Evolutionary conservation across 1,140 invertebrate genomes (phyloP).

Genomic region (Pseudomyrmex dendroicus): DNA sequence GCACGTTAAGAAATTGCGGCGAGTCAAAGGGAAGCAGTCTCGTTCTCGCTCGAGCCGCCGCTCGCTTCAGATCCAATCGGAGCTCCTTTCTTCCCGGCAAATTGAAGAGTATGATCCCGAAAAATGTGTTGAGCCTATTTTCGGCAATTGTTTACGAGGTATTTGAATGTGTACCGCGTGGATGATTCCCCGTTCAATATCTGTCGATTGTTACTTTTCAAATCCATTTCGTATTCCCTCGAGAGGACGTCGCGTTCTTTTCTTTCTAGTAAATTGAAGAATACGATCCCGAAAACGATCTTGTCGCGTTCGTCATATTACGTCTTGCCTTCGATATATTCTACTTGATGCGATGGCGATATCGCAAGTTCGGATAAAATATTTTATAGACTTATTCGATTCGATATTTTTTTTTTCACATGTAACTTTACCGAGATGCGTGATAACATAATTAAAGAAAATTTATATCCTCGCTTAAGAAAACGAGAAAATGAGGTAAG

Average conservation of each 20-base stretch:
- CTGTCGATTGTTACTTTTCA: conserved; percentile 36
- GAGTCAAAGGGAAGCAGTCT: conserved; percentile 61
- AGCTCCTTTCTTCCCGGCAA: conserved; percentile 30
- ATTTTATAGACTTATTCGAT: no score
- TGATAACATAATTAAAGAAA: background rate
- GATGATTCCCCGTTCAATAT: background rate
- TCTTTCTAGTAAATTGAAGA: conserved; percentile 46
- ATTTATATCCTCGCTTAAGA: background rate
- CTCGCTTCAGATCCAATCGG: conserved; percentile 44
- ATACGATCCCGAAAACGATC: background rate
- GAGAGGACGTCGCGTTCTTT: conserved; percentile 21
- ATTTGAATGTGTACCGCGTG: background rate
- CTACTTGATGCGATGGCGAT: background rate
- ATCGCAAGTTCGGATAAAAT: background rate
- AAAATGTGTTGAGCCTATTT: conserved; percentile 39
- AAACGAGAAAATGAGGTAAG: conserved; percentile 4
- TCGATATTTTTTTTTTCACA: background rate
- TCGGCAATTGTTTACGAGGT: conserved; percentile 48
- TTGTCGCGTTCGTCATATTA: no score
- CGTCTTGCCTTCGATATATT: background rate
- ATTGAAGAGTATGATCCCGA: conserved; percentile 52
- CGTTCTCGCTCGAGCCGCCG: background rate
- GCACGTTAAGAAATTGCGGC: conserved; percentile 69
- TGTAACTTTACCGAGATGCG: background rate
- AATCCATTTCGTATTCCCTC: background rate